phyloP scores from a whole-genome alignment of 2,113 vertebrate genomes.

The Crypturellus undulatus region DNA sequence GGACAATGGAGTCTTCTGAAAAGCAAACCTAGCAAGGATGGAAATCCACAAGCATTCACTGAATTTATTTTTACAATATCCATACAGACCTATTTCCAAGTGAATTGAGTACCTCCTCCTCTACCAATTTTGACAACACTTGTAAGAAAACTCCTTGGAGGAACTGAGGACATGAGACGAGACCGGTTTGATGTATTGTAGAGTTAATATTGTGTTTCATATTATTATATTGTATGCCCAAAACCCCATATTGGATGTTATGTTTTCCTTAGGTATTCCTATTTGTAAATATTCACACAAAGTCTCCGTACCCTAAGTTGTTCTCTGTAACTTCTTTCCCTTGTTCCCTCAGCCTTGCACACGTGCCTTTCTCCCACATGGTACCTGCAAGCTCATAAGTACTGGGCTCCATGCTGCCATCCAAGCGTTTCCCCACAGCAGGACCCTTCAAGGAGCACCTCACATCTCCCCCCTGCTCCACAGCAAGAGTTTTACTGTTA shows the following conservation, averaged over 20 bases:
- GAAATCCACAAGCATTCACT: background rate
- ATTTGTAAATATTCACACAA: background rate
- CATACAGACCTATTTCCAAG: background rate
- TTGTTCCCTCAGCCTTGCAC: background rate
- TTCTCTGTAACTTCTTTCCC: background rate
- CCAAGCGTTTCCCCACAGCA: background rate
- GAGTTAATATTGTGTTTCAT: background rate
- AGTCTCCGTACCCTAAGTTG: background rate
- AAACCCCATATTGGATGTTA: accelerated
- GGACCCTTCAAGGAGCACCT: accelerated
- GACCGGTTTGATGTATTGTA: background rate
- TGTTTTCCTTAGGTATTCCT: background rate
- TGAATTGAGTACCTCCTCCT: background rate
- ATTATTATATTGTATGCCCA: too few relatives aligned
- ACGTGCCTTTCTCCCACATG: background rate
- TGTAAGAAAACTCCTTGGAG: background rate
- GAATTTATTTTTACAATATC: background rate
- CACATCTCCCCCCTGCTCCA: background rate
- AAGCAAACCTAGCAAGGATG: background rate
- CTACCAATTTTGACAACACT: background rate
- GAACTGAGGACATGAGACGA: background rate
- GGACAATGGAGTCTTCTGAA: background rate
- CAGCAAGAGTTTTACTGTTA: background rate
- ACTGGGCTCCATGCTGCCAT: background rate
- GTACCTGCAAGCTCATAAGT: background rate